These are phyloP conservation scores for Pseudorectes ferrugineus DNA, from an alignment of 2,113 vertebrate species.

Conservation along the genomic window DNA sequence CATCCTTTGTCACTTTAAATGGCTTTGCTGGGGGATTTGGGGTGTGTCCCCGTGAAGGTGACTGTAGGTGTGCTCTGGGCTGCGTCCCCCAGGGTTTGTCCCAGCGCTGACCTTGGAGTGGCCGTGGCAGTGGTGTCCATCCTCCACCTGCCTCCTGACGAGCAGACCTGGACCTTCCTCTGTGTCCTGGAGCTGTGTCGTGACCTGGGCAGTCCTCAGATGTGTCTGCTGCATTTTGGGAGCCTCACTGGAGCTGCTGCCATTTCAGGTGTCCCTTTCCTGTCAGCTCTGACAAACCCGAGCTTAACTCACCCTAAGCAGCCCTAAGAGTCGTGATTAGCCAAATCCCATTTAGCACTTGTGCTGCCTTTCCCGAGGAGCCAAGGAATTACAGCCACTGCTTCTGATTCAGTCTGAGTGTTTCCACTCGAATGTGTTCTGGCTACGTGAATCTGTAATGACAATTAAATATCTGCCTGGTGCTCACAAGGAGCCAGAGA, in stretches of 20 bases:
- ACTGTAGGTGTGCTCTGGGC: fast-evolving
- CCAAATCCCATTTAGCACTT: background rate
- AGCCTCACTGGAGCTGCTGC: background rate
- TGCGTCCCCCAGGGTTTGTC: background rate
- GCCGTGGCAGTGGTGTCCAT: fast-evolving
- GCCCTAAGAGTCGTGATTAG: background rate
- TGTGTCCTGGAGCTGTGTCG: background rate
- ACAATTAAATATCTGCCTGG: conserved; percentile 10
- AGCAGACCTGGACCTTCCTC: background rate
- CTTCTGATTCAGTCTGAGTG: background rate
- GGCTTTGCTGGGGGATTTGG: background rate
- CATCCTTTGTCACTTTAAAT: background rate
- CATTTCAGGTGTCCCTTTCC: background rate
- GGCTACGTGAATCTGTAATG: background rate
- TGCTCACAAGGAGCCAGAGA: background rate
- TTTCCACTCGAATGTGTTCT: background rate
- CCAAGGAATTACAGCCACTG: background rate
- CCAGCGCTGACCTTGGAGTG: background rate
- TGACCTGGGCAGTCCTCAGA: background rate
- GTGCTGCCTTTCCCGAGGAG: background rate
- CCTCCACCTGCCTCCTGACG: fast-evolving
- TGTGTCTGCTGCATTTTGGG: background rate
- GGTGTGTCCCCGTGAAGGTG: fast-evolving
- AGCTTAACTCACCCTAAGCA: background rate
- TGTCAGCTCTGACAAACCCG: background rate